Evolutionary conservation across 2,888 invertebrate genomes (phyloP), one percentile per base, ranked within the genome.

Genomic region (Hemicrepidius hirtus): DNA sequence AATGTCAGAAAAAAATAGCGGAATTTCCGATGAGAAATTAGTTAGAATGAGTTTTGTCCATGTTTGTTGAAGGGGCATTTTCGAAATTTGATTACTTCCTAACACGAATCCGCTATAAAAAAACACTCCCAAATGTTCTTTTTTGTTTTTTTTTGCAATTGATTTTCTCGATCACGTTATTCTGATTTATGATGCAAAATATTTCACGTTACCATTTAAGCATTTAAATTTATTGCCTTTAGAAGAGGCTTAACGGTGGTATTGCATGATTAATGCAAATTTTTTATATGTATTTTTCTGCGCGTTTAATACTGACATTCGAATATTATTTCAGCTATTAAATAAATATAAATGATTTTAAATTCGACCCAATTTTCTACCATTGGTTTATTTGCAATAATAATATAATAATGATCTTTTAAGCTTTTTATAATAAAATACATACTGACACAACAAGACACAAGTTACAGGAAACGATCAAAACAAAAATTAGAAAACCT

Each of bases 1-100:
- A 55, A 37, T 13, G 35, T 55, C 55, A 55, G 49, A 10, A 20
- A 20, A 21, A 49, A 49, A 49, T 49, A 49, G 21, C 21, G 9
- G 12, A 20, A 49, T n/a, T 49, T 49, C 49, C 49, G 18, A 12
- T 10, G 21, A 49, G 21, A 21, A 49, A 49, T 49, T 49, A 49
- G 49, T 49, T 20, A 20, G 21, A 49, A 21, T 12, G 20, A 21
- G 21, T 49, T 46, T 46, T 20, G 49, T 21, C 21, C 18, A 21
- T 49, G 49, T 21, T 21, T 49, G 49, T 21, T 12, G 20, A 21
- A 10, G 21, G 12, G 6, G 49, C 49, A 49, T 49, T 49, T 49
- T 49, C 21, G 21, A 49, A 49, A 21, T 49, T 20, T 49, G 49
- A 49, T 49, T 49, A 21, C 20, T 21, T 49, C 49, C 0, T 21